Conservation (phyloP, 2,113 vertebrate species). For the Callionymus lyra region DNA sequence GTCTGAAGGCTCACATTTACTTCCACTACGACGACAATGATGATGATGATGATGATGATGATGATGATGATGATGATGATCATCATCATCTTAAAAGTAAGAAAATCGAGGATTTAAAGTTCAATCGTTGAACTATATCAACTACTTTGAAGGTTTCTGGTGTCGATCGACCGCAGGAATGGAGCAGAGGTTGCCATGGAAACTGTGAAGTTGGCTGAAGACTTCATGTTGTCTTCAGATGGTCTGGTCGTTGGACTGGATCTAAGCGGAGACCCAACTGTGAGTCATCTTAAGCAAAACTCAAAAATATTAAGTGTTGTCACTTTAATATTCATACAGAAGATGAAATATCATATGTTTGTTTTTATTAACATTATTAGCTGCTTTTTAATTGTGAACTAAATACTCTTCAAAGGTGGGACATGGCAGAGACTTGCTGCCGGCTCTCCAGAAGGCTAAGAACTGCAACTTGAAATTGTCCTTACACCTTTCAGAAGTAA, state of each 20-base stretch:
- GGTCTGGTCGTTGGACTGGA: slow-evolving; percentile 85
- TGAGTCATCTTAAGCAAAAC: too few relatives aligned
- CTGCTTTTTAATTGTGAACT: background rate
- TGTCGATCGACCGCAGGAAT: slow-evolving; percentile 85
- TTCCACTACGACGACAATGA: too few relatives aligned
- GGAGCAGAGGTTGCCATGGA: slow-evolving; percentile 81
- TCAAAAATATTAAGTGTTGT: too few relatives aligned
- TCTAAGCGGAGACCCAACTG: slow-evolving; percentile 87
- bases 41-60: too few relatives aligned
- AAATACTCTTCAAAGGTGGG: slow-evolving; percentile 70
- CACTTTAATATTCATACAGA: too few relatives aligned
- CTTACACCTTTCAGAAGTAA: slow-evolving; percentile 90
- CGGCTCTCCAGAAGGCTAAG: slow-evolving; percentile 78
- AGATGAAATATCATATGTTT: background rate
- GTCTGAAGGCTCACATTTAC: too few relatives aligned
- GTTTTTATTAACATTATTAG: background rate
- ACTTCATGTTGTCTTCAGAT: slow-evolving; percentile 78
- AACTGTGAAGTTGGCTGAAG: slow-evolving; percentile 86
- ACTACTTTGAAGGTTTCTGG: slow-evolving; percentile 71
- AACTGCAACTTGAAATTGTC: slow-evolving; percentile 84
- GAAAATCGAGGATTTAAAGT: too few relatives aligned
- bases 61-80: too few relatives aligned
- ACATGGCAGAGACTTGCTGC: slow-evolving; percentile 77
- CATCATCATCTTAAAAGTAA: too few relatives aligned
- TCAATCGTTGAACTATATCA: too few relatives aligned